These are phyloP conservation scores for Dolichomitus sp. DNA, from an alignment of 2,888 invertebrate species.

Conservation along the genomic window DNA sequence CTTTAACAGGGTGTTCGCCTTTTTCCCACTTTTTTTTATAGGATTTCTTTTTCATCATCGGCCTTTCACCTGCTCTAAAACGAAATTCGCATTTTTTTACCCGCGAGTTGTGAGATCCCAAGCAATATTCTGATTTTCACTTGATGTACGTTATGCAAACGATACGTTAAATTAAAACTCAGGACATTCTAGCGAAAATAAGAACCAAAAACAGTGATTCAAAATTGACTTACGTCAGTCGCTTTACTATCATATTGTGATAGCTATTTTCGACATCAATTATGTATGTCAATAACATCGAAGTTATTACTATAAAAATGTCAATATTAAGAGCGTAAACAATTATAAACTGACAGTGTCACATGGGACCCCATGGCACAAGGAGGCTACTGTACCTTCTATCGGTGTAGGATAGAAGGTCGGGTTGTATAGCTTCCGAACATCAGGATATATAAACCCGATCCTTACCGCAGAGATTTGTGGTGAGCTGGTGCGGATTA, in stretches of 20 bases:
- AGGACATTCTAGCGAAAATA: not conserved
- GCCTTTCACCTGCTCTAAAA: not conserved
- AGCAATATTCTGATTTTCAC: not conserved
- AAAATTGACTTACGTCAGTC: no score
- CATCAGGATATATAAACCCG: not conserved
- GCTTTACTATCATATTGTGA: not conserved
- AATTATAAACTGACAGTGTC: not conserved
- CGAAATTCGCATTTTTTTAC: not conserved
- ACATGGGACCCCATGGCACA: not conserved
- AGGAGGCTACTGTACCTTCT: not conserved
- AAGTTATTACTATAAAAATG: not conserved
- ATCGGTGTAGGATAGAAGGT: not conserved
- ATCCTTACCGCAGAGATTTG: slow-evolving; percentile 19
- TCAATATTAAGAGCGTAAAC: not conserved
- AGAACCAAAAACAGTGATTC: no score
- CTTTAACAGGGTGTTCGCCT: not conserved
- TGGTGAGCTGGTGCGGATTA: slow-evolving; percentile 22
- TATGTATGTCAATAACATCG: not conserved
- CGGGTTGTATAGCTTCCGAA: not conserved
- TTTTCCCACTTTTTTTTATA: not conserved
- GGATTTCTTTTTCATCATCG: not conserved
- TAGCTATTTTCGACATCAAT: not conserved
- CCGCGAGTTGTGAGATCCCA: not conserved
- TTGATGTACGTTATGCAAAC: not conserved
- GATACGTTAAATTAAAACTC: not conserved